Evolutionary conservation across 2,888 invertebrate genomes (phyloP), one percentile per base, ranked within the genome.

Genomic region (Acronicta alni): DNA sequence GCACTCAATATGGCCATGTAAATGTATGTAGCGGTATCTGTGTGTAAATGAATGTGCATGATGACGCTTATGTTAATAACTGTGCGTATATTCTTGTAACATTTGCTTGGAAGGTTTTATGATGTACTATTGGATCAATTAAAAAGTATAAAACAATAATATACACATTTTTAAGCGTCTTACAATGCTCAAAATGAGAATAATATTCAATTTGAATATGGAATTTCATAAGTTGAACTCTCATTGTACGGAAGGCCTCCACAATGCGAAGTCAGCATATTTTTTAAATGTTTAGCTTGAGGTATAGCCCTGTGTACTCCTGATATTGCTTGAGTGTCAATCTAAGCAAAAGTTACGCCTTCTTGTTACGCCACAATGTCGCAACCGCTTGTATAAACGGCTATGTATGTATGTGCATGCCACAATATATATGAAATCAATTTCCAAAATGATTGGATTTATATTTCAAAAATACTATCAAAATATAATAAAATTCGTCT

Each of bases 1-100:
- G 32, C 23, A 18, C 38, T 16, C 17, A 23, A 32, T 63, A 20
- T 30, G 44, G 37, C 16, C 2, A 16, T 18, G 48, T 44, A 46
- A 37, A 23, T 51, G 18, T 42, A 20, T 37, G 41, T 54, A 52
- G 54, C 44, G 52, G 63, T 57, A 48, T 43, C 51, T 55, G 16
- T 45, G 55, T 49, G 43, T 63, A 47, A 64, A 49, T 56, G 57
- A 57, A 72, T 70, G 67, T 71, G 74, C 80, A 73, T 73, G 73
- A 49, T 43, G 30, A 26, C 15, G 72, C 71, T 70, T 46, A 14
- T 43, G 35, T 38, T 16, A 9, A 38, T n/a, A 44, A 39, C 49
- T 37, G 12, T n/a, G 46, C 43, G 16, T 46, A 37, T 43, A 32
- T 32, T 51, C n/a, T 18, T n/a, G 53, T 67, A 49, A 54, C 18